Percentiles rank a stretch among this genome's conserved stretches.
These are phyloP conservation scores for Pachyseris speciosa DNA, from an alignment of 64 coral and sea anemone species.

Conservation along the genomic window DNA sequence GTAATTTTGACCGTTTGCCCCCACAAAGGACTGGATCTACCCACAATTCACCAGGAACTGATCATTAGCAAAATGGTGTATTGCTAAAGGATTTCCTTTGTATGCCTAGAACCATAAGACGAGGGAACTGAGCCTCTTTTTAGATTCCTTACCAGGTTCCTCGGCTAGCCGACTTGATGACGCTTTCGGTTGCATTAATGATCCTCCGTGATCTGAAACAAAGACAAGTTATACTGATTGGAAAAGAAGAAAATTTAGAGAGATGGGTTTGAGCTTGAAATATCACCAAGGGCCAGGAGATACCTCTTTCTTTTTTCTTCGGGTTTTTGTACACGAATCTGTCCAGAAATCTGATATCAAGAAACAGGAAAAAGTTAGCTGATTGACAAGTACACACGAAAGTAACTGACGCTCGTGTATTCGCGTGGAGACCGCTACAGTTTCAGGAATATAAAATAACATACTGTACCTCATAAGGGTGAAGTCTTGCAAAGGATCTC, in stretches of 20 bases:
- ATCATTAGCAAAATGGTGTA: too few species aligned
- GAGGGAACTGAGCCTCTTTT: background rate
- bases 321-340: slow-evolving; percentile 99
- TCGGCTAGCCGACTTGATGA: slow-evolving; percentile 53
- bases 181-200: slow-evolving; percentile 86
- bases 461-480: slow-evolving; percentile 91
- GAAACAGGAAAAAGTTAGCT: background rate
- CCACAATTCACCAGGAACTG: too few species aligned
- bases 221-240: background rate
- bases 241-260: background rate
- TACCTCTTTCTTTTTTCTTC: slow-evolving; percentile 94
- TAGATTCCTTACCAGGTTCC: slow-evolving; percentile 57
- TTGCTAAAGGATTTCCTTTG: too few species aligned
- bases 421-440: background rate
- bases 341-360: slow-evolving; percentile 81
- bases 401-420: too few species aligned
- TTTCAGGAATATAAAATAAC: background rate
- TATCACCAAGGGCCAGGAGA: background rate
- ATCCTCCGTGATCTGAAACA: slow-evolving; percentile 91
- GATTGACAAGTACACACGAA: too few species aligned
- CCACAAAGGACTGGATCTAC: too few species aligned
- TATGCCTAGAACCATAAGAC: background rate
- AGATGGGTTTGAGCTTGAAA: background rate
- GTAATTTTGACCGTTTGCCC: too few species aligned
- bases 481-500: slow-evolving; percentile 96